A percentile compares a stretch with the other conserved stretches of the same genome.
These are phyloP conservation scores for Anticlea derivata DNA, from an alignment of 2,888 invertebrate genomes.

Conservation along the genomic window DNA sequence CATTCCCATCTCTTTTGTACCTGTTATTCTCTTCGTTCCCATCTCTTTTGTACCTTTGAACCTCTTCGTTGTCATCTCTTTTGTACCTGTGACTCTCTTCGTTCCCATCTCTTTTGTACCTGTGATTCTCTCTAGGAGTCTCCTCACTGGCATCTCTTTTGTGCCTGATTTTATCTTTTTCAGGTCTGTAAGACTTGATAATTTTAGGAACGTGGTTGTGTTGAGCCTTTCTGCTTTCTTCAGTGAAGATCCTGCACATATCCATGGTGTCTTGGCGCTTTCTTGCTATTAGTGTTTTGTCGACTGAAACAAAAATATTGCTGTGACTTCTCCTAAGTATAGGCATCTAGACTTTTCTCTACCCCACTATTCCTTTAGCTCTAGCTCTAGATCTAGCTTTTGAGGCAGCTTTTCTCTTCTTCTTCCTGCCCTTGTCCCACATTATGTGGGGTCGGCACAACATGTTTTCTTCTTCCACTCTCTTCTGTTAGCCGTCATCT, in stretches of 20 bases:
- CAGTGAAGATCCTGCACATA: conserved; percentile 66
- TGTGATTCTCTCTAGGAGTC: background rate
- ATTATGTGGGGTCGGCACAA: too few species aligned
- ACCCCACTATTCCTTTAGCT: too few species aligned
- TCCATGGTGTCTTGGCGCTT: conserved; percentile 71
- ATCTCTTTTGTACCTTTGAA: conserved; percentile 5
- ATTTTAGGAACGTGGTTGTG: conserved; percentile 29
- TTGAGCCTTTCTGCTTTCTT: conserved; percentile 44
- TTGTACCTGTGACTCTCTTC: conserved; percentile 5
- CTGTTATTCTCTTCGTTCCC: background rate
- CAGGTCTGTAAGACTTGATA: conserved; percentile 20
- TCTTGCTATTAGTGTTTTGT: conserved; percentile 58
- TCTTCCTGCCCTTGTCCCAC: too few species aligned
- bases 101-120: conserved; percentile 7
- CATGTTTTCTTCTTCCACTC: too few species aligned
- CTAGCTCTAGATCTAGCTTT: too few species aligned
- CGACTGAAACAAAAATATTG: conserved; percentile 46
- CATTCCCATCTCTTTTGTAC: conserved; percentile 9
- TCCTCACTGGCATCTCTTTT: conserved; percentile 11
- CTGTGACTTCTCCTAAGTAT: background rate
- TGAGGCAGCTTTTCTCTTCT: too few species aligned
- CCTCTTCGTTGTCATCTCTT: conserved; percentile 9
- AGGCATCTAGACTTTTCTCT: too few species aligned
- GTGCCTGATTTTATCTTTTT: background rate
- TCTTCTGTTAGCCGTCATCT: too few species aligned